phyloP scores from a whole-genome alignment of 2,797 vertebrate species.

The Argyrosomus regius region DNA sequence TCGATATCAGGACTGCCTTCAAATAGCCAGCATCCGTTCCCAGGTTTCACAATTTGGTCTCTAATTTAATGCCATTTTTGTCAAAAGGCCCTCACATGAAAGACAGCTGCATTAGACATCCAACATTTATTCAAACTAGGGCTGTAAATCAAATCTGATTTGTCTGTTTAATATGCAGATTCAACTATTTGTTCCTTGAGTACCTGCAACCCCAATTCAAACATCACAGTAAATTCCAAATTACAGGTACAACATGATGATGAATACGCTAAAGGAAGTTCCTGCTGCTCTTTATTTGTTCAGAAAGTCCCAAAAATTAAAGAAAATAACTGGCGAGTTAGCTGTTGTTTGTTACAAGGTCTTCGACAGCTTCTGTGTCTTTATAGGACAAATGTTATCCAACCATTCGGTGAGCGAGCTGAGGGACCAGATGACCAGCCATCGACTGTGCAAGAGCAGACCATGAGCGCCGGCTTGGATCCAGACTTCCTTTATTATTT shows the following conservation, averaged over 20 bases:
- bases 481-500: slow-evolving; percentile 42
- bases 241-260: neutral
- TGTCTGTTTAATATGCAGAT: too few relatives aligned
- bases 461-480: slow-evolving; percentile 32
- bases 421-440: neutral
- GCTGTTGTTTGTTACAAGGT: neutral
- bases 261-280: neutral
- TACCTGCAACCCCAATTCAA: neutral
- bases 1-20: neutral
- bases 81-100: neutral
- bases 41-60: neutral
- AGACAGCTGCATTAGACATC: neutral
- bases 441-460: slow-evolving; percentile 25
- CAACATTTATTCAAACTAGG: neutral
- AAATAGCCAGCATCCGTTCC: too few relatives aligned
- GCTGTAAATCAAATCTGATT: too few relatives aligned
- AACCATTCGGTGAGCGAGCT: neutral
- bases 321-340: neutral
- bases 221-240: too few relatives aligned
- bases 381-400: neutral
- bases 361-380: neutral
- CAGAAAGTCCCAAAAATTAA: neutral
- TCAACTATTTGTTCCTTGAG: too few relatives aligned
- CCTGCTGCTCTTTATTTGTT: neutral
- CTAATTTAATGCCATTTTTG: neutral